phyloP scores from a whole-genome alignment of 1,140 invertebrate species.

The Stegodyphus dumicola region DNA sequence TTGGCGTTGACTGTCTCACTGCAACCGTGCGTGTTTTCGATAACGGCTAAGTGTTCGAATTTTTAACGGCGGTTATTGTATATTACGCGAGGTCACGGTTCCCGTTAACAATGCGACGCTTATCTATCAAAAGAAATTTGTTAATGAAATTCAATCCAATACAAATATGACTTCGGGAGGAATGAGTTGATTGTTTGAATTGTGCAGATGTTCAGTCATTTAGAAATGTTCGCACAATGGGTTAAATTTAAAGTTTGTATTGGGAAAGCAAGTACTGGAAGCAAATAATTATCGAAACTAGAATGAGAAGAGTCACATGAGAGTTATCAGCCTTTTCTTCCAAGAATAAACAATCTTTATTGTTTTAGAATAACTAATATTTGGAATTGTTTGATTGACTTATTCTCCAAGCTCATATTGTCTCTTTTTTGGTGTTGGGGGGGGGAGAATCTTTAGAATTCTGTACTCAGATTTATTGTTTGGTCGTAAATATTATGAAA shows the following conservation, averaged over 20 bases:
- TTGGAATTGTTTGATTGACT: slow-evolving; percentile 1
- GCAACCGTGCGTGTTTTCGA: slow-evolving; percentile 35
- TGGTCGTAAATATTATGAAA: too few species aligned
- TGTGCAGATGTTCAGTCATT: slow-evolving; percentile 13
- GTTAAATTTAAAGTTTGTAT: neutral
- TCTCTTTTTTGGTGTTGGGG: too few species aligned
- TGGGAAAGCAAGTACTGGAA: neutral
- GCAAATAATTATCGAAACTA: neutral
- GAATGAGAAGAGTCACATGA: neutral
- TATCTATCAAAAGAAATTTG: slow-evolving; percentile 49
- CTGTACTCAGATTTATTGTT: too few species aligned
- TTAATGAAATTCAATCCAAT: slow-evolving; percentile 46
- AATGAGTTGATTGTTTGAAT: slow-evolving; percentile 43
- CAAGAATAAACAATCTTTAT: slow-evolving; percentile 9
- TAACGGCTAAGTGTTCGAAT: slow-evolving; percentile 41
- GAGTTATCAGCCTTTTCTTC: neutral
- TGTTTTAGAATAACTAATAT: slow-evolving; percentile 11
- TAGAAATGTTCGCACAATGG: slow-evolving; percentile 10
- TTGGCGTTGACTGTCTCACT: neutral
- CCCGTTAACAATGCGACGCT: slow-evolving; percentile 21
- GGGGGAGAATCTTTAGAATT: too few species aligned
- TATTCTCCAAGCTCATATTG: neutral
- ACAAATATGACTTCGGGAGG: slow-evolving; percentile 35
- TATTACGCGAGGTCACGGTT: slow-evolving; percentile 38
- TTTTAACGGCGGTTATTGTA: slow-evolving; percentile 40